phyloP scores from a whole-genome alignment of 1,140 invertebrate species.

The Cherax quadricarinatus region DNA sequence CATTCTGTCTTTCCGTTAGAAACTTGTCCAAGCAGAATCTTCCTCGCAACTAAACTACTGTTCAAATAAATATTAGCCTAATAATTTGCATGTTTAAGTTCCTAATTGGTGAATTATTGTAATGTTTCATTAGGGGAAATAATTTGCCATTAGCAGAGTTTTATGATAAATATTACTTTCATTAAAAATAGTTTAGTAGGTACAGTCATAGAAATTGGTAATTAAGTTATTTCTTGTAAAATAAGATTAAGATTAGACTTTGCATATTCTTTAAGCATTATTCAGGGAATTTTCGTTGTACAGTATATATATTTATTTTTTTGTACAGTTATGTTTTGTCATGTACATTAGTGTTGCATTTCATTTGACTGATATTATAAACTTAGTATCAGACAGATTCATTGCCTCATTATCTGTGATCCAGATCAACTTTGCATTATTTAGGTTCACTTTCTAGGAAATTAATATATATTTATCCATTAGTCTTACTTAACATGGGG shows the following conservation, averaged over 20 bases:
- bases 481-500: not conserved
- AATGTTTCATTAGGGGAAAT: not conserved
- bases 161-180: not conserved
- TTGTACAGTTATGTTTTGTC: conserved; percentile 43
- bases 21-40: not conserved
- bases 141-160: conserved; percentile 1
- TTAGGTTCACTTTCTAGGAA: not conserved
- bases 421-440: not conserved
- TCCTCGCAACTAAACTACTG: not conserved
- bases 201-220: conserved; percentile 9
- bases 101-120: not conserved
- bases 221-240: conserved; percentile 29
- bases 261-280: conserved; percentile 39
- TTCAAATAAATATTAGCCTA: not conserved
- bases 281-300: conserved; percentile 47
- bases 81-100: not conserved
- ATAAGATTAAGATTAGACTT: conserved; percentile 22
- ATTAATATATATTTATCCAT: not conserved
- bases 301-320: conserved; percentile 35
- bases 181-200: not conserved
- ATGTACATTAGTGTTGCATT: conserved; percentile 14
- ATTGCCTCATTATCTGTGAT: conserved; percentile 3
- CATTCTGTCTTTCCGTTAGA: too few relatives aligned
- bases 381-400: not conserved
- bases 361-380: conserved; percentile 3